A percentile compares a stretch with the other conserved stretches of the same genome.
These are phyloP conservation scores for Drosophila testacea DNA, from an alignment of 2,888 invertebrate genomes.

Conservation along the genomic window DNA sequence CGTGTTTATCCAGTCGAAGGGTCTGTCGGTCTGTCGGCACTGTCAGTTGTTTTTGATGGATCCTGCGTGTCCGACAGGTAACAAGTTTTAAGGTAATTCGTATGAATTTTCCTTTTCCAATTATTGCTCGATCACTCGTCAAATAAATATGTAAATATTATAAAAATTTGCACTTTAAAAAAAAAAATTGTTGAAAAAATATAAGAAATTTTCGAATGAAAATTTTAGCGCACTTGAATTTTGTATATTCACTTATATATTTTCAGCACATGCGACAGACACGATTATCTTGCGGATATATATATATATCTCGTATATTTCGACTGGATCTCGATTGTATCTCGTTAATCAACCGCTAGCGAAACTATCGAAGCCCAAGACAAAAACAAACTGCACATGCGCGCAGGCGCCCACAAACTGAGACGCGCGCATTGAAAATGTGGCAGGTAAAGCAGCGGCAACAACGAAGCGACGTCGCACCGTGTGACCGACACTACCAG, in stretches of 20 bases:
- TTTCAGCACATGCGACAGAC: constrained; percentile 10
- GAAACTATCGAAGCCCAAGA: constrained; percentile 43
- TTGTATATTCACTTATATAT: constrained; percentile 38
- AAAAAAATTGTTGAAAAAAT: constrained; percentile 19
- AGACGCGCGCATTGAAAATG: constrained; percentile 66
- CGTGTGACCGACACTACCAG: constrained; percentile 33
- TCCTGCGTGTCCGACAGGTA: constrained; percentile 44
- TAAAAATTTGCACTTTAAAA: constrained; percentile 31
- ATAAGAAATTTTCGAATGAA: not conserved
- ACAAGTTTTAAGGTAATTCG: constrained; percentile 21
- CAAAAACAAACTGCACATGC: constrained; percentile 78
- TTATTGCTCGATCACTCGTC: not conserved
- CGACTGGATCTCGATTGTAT: constrained; percentile 22
- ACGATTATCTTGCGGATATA: constrained; percentile 23
- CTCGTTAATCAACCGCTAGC: constrained; percentile 36
- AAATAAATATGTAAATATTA: not conserved
- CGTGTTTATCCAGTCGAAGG: constrained; percentile 21
- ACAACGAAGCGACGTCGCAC: constrained; percentile 17
- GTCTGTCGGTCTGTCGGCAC: constrained; percentile 1
- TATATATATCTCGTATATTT: constrained; percentile 19
- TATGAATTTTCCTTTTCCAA: constrained; percentile 25
- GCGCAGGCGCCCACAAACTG: constrained; percentile 80
- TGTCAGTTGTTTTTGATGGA: constrained; percentile 36
- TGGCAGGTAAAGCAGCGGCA: constrained; percentile 64
- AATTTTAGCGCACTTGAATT: constrained; percentile 36